Evolutionary conservation across 2,113 vertebrate genomes (phyloP).

Genomic region (Chloropsis hardwickii): DNA sequence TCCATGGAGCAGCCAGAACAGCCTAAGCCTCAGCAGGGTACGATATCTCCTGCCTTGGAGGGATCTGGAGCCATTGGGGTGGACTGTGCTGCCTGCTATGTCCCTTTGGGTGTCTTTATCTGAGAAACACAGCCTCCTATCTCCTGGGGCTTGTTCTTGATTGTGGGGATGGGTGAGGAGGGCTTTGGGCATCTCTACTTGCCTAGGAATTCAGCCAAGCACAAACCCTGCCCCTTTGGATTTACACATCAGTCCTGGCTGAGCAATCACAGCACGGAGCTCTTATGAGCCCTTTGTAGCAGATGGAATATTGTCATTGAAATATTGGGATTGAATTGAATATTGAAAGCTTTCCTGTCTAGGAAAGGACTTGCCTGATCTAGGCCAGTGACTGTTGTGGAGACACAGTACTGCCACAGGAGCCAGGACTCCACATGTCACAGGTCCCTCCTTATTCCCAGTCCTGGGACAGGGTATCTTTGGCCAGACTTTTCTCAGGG

Average conservation of each 20-base stretch:
- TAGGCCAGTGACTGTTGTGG: neutral
- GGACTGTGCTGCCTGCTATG: neutral
- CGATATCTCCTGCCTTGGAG: neutral
- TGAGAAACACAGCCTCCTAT: neutral
- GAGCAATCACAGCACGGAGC: neutral
- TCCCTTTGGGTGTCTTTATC: neutral
- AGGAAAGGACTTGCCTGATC: neutral
- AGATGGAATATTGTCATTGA: neutral
- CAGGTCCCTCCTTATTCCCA: neutral
- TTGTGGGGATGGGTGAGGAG: neutral
- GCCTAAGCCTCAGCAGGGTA: neutral
- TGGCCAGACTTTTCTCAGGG: neutral
- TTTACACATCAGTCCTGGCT: neutral
- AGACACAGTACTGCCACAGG: neutral
- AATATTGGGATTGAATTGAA: too few relatives aligned
- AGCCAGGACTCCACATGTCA: neutral
- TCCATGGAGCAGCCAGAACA: neutral
- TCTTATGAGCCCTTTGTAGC: neutral
- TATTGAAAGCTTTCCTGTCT: neutral
- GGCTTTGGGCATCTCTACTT: neutral
- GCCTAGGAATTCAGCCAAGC: neutral
- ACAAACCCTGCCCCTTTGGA: neutral
- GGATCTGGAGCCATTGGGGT: neutral
- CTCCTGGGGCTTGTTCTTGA: neutral
- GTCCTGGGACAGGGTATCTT: rapidly evolving